Base-by-base conservation (phyloP, 2,797 vertebrate species). In the Pangasius krempfi region DNA sequence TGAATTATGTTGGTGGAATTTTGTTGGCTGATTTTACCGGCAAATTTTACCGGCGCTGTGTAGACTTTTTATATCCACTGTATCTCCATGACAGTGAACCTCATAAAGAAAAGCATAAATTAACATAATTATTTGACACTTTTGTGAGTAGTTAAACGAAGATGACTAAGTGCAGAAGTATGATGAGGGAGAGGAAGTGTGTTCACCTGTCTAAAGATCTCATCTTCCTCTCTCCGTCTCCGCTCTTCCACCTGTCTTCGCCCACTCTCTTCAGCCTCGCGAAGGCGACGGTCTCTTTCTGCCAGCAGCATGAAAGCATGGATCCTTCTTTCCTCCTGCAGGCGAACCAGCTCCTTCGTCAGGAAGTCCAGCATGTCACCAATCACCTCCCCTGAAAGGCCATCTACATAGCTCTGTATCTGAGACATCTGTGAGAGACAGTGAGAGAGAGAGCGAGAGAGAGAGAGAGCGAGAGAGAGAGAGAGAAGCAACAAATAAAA, bases 231-330 rank as follows among this genome's bases (percentile, higher is more conserved):
- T 66, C 89, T 94, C 33, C 96, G 95, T 60, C 92, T 94, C 30
- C 92, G 94, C 90, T 97, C 96, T 89, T 99, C 99, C 91, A 95
- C 90, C 92, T 99, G 98, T 73, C 99, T 97, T 54, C 94, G 94
- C 0, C 99, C 98, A 0, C 97, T 98, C 95, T 99, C 98, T 90
- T 98, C 97, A 0, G 98, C 98, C 89, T 99, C 98, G 2, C 96
- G 93, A 47, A 96, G 92, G 8, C 96, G 94, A 0, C 98, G 96
- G 73, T 97, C 96, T 88, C 98, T 94, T 94, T 99, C 97, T 0
- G 97, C 98, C 92, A 99, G 84, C 72, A 98, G 94, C 8, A 93
- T 93, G 2, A 98, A 96, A 60, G 99, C 98, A 0, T 99, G 98
- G 92, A 98, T 95, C 90, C 96, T 94, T 86, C 96, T 95, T 88